Base-by-base conservation (phyloP, 2,888 invertebrate genomes). In the Yponomeuta cagnagella region DNA sequence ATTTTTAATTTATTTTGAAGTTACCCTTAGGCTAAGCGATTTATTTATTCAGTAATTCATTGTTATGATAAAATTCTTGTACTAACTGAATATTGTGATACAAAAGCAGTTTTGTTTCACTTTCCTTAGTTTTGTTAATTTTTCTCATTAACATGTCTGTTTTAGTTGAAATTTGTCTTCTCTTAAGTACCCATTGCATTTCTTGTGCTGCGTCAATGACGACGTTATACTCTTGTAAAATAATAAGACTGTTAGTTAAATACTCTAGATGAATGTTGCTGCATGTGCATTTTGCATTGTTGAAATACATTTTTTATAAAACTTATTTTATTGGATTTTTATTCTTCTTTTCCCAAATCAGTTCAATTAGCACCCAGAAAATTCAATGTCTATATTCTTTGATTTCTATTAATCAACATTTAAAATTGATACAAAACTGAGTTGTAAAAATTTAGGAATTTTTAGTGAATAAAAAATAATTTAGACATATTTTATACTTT, bases 231-330 rank as follows among this genome's bases (percentile, higher is more conserved):
- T 90, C 89, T 87, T 88, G 83, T 90, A 90, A 89, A 52, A 83
- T 86, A 89, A 88, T 88, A 88, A 91, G 90, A 91, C 91, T 91
- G 91, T 90, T 90, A 90, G 89, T 78, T 85, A 80, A 88, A 90
- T 90, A 90, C 88, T 90, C 86, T 90, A 86, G 89, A 82, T 82
- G 82, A 87, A 82, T 87, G 85, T 87, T 86, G 85, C 83, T 82
- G 81, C 79, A 80, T 58, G 80, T 81, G 81, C 43, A 43, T 8
- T 82, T 82, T 77, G 82, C 83, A 83, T 80, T 81, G 77, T 82
- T 82, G 79, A 85, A 58, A 87, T 88, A 88, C 86, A 89, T 81
- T 66, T 84, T 82, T 80, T 76, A 75, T 76, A 78, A 82, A 82
- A 82, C 78, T 74, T 75, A 76, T 73, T 72, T 58, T 15, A 73